Conservation (phyloP, 2,888 invertebrate species). For the Agrilus mali region DNA sequence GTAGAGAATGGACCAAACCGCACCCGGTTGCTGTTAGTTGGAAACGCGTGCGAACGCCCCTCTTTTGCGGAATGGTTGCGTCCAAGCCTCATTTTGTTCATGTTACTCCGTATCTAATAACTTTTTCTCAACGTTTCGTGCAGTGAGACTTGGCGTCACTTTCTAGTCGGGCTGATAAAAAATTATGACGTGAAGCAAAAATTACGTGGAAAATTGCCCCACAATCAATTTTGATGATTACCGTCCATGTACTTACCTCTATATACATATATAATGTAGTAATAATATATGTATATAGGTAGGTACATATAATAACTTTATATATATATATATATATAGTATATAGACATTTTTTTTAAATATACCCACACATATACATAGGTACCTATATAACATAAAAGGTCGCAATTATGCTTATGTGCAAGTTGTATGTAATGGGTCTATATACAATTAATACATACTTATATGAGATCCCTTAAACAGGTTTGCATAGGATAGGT, state of each 20-base stretch:
- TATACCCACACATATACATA: no score
- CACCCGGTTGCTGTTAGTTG: constrained; percentile 23
- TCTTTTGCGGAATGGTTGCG: constrained; percentile 33
- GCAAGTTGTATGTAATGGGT: no score
- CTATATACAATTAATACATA: no score
- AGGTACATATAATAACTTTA: no score
- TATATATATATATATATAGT: no score
- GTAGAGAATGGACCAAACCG: constrained; percentile 14
- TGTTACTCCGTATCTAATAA: constrained; percentile 31
- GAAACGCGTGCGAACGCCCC: constrained; percentile 30
- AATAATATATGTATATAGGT: no score
- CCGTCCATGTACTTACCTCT: background rate
- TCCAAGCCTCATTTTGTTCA: constrained; percentile 38
- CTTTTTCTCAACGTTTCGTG: constrained; percentile 29
- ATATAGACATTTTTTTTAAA: no score
- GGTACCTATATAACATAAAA: no score
- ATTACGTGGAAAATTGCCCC: no score
- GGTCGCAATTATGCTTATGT: no score
- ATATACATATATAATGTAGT: background rate
- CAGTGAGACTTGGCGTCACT: constrained; percentile 10
- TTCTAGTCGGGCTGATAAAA: constrained; percentile 9
- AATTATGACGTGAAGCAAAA: background rate
- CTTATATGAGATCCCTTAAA: no score
- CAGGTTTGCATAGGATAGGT: no score
- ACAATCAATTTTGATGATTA: constrained; percentile 1